phyloP scores from a whole-genome alignment of 2,113 vertebrate genomes.

The Nannobrachium achirus region DNA sequence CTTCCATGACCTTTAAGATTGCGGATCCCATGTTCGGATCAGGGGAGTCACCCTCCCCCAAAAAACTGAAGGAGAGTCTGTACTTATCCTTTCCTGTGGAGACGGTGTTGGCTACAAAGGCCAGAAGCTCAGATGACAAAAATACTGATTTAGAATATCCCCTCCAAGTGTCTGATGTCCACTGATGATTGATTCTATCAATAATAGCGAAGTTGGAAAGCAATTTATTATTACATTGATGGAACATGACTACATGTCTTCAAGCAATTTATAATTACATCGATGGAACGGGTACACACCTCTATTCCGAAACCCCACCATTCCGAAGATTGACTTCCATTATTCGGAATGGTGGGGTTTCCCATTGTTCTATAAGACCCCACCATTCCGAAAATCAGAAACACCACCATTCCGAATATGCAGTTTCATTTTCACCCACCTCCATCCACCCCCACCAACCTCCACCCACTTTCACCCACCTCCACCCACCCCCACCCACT shows the following conservation, averaged over 20 bases:
- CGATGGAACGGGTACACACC: too few species aligned
- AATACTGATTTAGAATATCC: slow-evolving; percentile 72
- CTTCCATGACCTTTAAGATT: slow-evolving; percentile 77
- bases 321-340: too few species aligned
- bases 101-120: slow-evolving; percentile 79
- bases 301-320: too few species aligned
- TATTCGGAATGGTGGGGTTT: too few species aligned
- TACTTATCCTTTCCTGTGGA: slow-evolving; percentile 86
- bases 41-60: slow-evolving; percentile 60
- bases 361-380: too few species aligned
- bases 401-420: too few species aligned
- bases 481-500: too few species aligned
- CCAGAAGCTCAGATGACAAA: slow-evolving; percentile 54
- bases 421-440: too few species aligned
- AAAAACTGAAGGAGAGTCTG: slow-evolving; percentile 83
- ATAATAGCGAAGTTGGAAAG: background rate
- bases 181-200: slow-evolving; percentile 43
- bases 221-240: background rate
- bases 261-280: too few species aligned
- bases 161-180: slow-evolving; percentile 61
- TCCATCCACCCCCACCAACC: too few species aligned
- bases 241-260: background rate
- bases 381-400: too few species aligned
- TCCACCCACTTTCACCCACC: too few species aligned
- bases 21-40: slow-evolving; percentile 69